phyloP scores from a whole-genome alignment of 2,113 vertebrate species.

The Tympanuchus pallidicinctus region DNA sequence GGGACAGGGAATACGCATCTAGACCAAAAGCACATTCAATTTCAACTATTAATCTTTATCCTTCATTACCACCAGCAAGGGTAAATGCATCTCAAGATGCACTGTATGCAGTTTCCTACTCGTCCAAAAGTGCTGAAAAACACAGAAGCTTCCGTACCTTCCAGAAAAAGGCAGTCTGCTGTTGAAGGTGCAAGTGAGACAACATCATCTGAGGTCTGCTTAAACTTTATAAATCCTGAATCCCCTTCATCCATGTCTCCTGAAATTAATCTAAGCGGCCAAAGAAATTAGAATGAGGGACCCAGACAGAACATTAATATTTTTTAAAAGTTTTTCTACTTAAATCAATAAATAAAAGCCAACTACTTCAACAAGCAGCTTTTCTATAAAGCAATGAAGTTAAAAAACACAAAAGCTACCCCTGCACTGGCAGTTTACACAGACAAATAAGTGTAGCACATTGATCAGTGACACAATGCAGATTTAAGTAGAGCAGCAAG shows the following conservation, averaged over 20 bases:
- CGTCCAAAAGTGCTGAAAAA: neutral
- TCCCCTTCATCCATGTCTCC: constrained; percentile 97
- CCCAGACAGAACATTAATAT: neutral
- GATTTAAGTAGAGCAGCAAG: neutral
- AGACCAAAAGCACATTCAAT: neutral
- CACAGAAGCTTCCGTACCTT: constrained; percentile 81
- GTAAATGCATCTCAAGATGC: neutral
- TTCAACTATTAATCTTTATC: neutral
- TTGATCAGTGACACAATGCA: neutral
- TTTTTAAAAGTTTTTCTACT: neutral
- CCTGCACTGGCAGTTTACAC: neutral
- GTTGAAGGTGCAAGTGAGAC: constrained; percentile 84
- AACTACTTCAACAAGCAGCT: neutral
- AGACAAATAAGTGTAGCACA: neutral
- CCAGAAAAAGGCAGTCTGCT: constrained; percentile 86
- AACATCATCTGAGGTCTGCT: constrained; percentile 84
- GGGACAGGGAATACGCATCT: constrained; percentile 85
- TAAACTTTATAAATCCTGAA: constrained; percentile 78
- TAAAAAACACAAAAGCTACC: neutral
- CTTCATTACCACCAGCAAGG: neutral
- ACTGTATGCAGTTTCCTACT: neutral
- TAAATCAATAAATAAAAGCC: neutral
- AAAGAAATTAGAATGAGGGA: constrained; percentile 32
- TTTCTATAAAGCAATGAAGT: neutral
- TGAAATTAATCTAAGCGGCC: constrained; percentile 79